Evolutionary conservation across 2,797 vertebrate genomes (phyloP), one percentile per base, ranked within the genome.

Genomic region (Pseudotriccus pelzelni): DNA sequence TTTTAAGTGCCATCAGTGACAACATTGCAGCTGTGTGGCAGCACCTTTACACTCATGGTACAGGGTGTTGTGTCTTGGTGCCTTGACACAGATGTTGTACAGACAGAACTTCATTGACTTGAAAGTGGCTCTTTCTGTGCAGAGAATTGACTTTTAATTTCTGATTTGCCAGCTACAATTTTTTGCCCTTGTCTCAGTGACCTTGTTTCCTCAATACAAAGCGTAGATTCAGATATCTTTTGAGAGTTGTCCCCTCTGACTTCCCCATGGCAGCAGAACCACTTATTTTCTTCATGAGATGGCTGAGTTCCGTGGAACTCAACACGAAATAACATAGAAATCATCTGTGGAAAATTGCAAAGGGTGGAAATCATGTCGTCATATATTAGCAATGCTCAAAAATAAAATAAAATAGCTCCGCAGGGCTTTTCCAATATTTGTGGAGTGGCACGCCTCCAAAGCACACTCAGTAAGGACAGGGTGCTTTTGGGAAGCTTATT

Each of bases 351-450:
- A 94, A 96, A 93, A 94, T 21, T 68, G 85, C 68, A 55, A 84
- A 72, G 63, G 59, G 56, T 83, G 83, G 93, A 95, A 96, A 90
- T 0, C 5, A 79, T 93, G 83, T 89, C 12, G 25, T 94, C 87
- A 94, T 95, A 34, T 77, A 87, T 70, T 94, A 94, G 91, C 83
- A 90, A 80, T 68, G 83, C 56, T 94, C 74, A 67, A 93, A 96
- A 91, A 91, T 89, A 95, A 96, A 90, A 87, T 50, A 81, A 91
- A 95, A 90, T 79, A 64, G 70, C 88, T 93, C 74, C 60, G 41
- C 36, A 22, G 93, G 94, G 93, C 85, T 95, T 96, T 91, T 89
- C 86, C 72, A 92, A n/a, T 96, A 82, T 97, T 96, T 95, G 81
- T 84, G 83, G 91, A 96, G 89, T 91, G 94, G 89, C 94, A 84